These are phyloP conservation scores for Ploceus nigricollis DNA, from an alignment of 2,113 vertebrate genomes.

Conservation along the genomic window DNA sequence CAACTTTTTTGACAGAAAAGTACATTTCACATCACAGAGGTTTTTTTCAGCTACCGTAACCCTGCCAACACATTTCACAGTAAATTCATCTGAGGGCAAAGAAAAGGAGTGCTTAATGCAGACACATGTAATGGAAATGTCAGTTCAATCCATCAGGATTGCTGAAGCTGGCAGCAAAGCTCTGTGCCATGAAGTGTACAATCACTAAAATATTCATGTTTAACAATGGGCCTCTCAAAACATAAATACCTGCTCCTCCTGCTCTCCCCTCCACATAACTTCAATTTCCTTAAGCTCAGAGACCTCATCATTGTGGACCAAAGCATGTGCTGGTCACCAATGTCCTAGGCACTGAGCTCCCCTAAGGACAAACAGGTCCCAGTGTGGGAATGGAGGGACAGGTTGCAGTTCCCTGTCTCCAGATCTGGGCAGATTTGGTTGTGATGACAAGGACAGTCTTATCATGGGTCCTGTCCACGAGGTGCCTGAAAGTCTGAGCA, in stretches of 20 bases:
- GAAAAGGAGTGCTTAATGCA: constrained; percentile 72
- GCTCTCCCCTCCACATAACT: background rate
- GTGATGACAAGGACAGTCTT: background rate
- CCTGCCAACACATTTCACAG: constrained; percentile 77
- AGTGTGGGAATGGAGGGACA: background rate
- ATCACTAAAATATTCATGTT: constrained; percentile 23
- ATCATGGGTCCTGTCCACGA: rapidly evolving
- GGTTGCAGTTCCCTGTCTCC: background rate
- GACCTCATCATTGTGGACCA: background rate
- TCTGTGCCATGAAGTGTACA: constrained; percentile 31
- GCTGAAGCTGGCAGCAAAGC: constrained; percentile 57
- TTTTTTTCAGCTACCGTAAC: constrained; percentile 64
- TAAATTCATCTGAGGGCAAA: constrained; percentile 78
- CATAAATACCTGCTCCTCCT: background rate
- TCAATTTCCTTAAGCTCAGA: background rate
- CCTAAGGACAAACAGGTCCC: background rate
- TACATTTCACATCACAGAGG: constrained; percentile 47
- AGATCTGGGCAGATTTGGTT: background rate
- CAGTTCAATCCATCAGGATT: constrained; percentile 76
- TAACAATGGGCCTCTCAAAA: constrained; percentile 23
- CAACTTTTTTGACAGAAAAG: constrained; percentile 63
- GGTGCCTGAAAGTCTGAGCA: background rate
- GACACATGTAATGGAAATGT: constrained; percentile 79
- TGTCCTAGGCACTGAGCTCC: background rate
- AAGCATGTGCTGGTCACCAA: rapidly evolving